These are phyloP conservation scores for Antigone vipio DNA, from an alignment of 2,113 vertebrate genomes.

Conservation along the genomic window DNA sequence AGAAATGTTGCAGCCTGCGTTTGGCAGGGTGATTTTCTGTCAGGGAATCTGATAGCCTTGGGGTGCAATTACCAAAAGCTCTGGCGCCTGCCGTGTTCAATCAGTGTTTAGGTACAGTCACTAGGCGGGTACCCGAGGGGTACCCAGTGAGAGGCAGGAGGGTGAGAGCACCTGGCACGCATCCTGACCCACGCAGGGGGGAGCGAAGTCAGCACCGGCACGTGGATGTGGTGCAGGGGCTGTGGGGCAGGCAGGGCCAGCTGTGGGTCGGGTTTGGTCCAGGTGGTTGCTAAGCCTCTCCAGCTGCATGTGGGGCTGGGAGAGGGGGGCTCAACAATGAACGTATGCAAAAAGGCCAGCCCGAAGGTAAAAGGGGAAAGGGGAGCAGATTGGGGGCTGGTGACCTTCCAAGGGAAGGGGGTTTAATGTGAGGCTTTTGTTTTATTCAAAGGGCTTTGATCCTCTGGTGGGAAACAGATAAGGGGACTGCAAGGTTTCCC, in stretches of 20 bases:
- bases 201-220: neutral
- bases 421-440: neutral
- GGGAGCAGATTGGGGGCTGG: neutral
- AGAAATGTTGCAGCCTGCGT: neutral
- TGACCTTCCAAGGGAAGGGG: neutral
- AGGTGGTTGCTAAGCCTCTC: neutral
- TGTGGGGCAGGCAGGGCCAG: neutral
- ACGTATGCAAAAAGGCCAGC: neutral
- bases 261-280: neutral
- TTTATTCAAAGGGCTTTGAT: neutral
- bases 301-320: neutral
- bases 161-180: neutral
- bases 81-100: neutral
- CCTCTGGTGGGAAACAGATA: neutral
- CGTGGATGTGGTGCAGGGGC: neutral
- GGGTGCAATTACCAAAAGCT: conserved; percentile 29
- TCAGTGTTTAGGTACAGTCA: neutral
- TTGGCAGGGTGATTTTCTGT: neutral
- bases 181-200: fast-evolving
- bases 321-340: neutral
- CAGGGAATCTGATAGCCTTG: conserved; percentile 13
- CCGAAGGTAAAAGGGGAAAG: neutral
- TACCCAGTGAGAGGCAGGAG: neutral
- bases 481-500: neutral
- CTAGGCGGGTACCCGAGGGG: neutral